These are phyloP conservation scores for Sanderia malayensis DNA, from an alignment of 30 jellyfish, hydroid and myxozoan species.

Conservation along the genomic window DNA sequence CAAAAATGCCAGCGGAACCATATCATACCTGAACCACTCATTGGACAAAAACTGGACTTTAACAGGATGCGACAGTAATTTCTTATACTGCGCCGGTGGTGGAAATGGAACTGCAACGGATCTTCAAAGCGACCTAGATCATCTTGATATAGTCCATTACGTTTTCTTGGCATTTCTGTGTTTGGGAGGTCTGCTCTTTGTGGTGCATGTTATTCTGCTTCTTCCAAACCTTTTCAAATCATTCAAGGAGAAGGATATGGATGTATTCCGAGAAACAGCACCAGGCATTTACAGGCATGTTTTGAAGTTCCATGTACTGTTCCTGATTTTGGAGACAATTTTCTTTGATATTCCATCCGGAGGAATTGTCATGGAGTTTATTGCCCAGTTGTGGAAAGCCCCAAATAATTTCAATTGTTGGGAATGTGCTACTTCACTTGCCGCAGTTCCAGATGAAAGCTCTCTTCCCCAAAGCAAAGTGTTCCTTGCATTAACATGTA, in stretches of 20 bases:
- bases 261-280: conserved; percentile 62
- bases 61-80: conserved; percentile 19
- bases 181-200: conserved; percentile 70
- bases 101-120: conserved; percentile 54
- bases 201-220: conserved; percentile 59
- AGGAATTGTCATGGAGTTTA: conserved; percentile 80
- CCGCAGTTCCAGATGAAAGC: conserved; percentile 46
- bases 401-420: conserved; percentile 67
- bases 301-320: conserved; percentile 65
- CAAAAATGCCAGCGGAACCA: conserved; percentile 53
- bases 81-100: conserved; percentile 64
- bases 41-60: conserved; percentile 31
- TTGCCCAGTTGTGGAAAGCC: conserved; percentile 85
- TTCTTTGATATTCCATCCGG: conserved; percentile 90
- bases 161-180: conserved; percentile 57
- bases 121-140: conserved; percentile 46
- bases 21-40: conserved; percentile 18
- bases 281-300: conserved; percentile 64
- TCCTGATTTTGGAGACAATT: conserved; percentile 72
- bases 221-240: conserved; percentile 81
- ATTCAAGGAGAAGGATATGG: conserved; percentile 70
- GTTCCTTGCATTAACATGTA: conserved; percentile 56
- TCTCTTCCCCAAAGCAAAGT: conserved; percentile 64
- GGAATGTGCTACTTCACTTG: conserved; percentile 66
- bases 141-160: conserved; percentile 42